Evolutionary conservation across 2,888 invertebrate species (phyloP), one percentile per base, ranked within the genome.

Genomic region (Drosophila subquinaria): DNA sequence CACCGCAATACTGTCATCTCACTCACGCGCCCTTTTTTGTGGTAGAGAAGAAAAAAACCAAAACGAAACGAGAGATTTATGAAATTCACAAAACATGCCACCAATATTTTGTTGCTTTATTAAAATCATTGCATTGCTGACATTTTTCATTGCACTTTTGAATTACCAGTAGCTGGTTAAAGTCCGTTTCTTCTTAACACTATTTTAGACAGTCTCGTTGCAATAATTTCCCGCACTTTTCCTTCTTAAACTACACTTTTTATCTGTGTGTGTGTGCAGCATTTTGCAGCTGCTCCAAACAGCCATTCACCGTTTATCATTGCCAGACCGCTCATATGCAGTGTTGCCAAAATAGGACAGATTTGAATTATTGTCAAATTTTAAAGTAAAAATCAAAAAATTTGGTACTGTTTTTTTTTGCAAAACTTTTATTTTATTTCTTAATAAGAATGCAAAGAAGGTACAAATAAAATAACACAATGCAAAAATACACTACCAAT

Each of bases 1-100:
- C 45, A 60, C 30, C 36, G 48, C 51, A 66, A 51, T 82, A 47
- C 40, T 69, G 81, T 74, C 43, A 61, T 87, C 69, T 83, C 84
- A 77, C 77, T 89, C 84, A 59, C 81, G 74, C 89, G 86, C 88
- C 76, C 84, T 81, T 78, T 78, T 78, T 77, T 87, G 81, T 84
- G 84, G 78, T 83, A 83, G 81, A 83, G 83, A 83, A 84, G 88
- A 89, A 83, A 83, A 86, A 89, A 78, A 81, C 75, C 82, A 89
- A 87, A 89, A 87, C 82, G 83, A 79, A 82, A 79, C 76, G 81
- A 75, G 70, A 73, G 85, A 81, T 75, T 66, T 67, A 67, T 55
- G 69, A 73, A 87, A 69, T 81, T 78, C 84, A 89, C 79, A 81
- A 74, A 81, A 83, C 74, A 83, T 69, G 75, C 72, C 45, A 83